Evolutionary conservation across 2,888 invertebrate species (phyloP), one percentile per base, ranked within the genome.

Genomic region (Tryphoninae sp.): DNA sequence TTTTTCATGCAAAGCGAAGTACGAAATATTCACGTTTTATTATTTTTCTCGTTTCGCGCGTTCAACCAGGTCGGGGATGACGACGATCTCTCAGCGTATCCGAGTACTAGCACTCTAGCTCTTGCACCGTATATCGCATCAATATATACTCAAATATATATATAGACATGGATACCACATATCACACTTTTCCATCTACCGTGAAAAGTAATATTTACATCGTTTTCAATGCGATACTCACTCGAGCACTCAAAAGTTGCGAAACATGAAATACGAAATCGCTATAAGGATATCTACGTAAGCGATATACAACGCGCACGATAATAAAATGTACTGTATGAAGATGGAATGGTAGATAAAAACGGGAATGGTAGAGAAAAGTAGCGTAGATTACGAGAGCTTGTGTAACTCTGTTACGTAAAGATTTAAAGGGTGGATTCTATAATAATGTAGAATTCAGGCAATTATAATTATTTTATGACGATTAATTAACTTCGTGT

Each of bases 21-120:
- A 59, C 78, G 62, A 64, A 71, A 78, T 78, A 75, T 55, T 75
- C 53, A 55, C 49, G 61, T 80, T 67, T 83, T 75, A 78, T 78
- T 74, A 64, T 73, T 69, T 81, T 69, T 69, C 58, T n/a, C 69
- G 45, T 69, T 75, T 77, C 55, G 33, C 33, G 55, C 55, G 68
- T 76, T 80, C 68, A 68, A 26, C 71, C 53, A 65, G 23, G 11
- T 62, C 59, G 62, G 42, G 55, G 64, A 51, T 64, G 49, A 55
- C 76, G 72, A 76, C 61, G 80, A 77, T 68, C 65, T 55, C 51
- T 45, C 69, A 64, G 51, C 53, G 67, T 65, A 72, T 76, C 33
- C 75, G 40, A 65, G 74, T 68, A n/a, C 23, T 26, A 49, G 67
- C 61, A 79, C 75, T 75, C 26, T 42, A 26, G n/a, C 62, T 68